A percentile compares a stretch with the other conserved stretches of the same genome.
Conservation (phyloP, 2,888 invertebrate species). For the Spicauda simplicius region DNA sequence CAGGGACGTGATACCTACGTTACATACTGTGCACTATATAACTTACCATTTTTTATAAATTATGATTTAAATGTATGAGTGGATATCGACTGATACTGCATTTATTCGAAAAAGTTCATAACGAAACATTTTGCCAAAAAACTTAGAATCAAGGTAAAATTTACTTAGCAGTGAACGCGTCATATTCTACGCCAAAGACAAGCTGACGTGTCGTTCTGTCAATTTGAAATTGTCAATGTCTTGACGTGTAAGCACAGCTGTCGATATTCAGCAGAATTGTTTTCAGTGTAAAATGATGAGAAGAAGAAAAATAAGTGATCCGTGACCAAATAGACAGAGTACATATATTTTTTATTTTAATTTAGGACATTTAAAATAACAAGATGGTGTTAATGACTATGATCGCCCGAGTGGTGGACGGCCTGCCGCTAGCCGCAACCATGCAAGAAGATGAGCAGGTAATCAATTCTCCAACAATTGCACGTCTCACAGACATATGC, state of each 20-base stretch:
- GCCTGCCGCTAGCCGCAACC: constrained; percentile 97
- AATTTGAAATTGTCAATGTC: constrained; percentile 54
- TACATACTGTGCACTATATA: too few relatives aligned
- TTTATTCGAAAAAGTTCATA: too few relatives aligned
- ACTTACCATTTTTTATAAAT: too few relatives aligned
- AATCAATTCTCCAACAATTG: constrained; percentile 45
- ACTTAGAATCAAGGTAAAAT: neutral
- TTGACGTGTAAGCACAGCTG: constrained; percentile 71
- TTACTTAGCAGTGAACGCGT: constrained; percentile 43
- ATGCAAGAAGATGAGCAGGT: constrained; percentile 99
- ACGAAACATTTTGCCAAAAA: neutral
- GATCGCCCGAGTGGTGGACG: constrained; percentile 98
- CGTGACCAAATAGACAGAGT: constrained; percentile 46
- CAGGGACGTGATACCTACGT: too few relatives aligned
- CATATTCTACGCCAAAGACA: constrained; percentile 48
- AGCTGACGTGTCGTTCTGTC: constrained; percentile 66
- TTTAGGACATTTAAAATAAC: constrained; percentile 51
- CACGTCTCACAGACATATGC: constrained; percentile 18
- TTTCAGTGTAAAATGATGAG: constrained; percentile 67
- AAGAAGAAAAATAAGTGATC: constrained; percentile 62
- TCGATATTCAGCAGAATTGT: constrained; percentile 50
- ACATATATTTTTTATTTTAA: constrained; percentile 50
- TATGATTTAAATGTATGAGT: too few relatives aligned
- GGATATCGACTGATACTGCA: too few relatives aligned
- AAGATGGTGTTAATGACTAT: constrained; percentile 98